Conservation (phyloP, 2,113 vertebrate species). For the Pachypanchax playfairii region DNA sequence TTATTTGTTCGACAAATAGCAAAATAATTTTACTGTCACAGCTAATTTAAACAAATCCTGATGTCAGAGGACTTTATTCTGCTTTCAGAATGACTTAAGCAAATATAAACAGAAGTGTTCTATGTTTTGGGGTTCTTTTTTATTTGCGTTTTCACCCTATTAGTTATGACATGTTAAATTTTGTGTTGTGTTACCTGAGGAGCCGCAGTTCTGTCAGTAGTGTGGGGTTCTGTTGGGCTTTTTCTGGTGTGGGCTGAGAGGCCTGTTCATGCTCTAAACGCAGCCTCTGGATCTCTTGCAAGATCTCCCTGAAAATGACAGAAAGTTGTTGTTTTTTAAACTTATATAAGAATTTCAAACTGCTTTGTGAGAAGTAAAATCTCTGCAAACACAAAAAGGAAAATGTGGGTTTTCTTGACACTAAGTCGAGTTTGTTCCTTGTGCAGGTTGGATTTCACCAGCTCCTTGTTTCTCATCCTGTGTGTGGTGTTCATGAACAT, state of each 20-base stretch:
- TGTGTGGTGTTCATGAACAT: too few species aligned
- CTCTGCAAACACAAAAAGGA: too few species aligned
- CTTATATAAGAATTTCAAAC: too few species aligned
- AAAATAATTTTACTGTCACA: too few species aligned
- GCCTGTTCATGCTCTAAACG: conserved; percentile 94
- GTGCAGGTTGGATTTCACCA: too few species aligned
- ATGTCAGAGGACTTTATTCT: conserved; percentile 32
- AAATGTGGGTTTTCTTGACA: too few species aligned
- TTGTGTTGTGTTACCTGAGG: conserved; percentile 80
- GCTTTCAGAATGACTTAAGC: conserved; percentile 29
- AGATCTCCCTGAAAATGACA: conserved; percentile 84
- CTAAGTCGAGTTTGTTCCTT: too few species aligned
- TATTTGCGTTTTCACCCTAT: background rate
- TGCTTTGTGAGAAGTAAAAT: too few species aligned
- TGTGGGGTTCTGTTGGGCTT: conserved; percentile 95
- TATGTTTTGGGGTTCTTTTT: conserved; percentile 2
- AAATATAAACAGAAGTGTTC: conserved; percentile 11
- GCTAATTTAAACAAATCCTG: conserved; percentile 31
- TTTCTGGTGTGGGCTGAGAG: conserved; percentile 93
- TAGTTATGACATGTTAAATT: background rate
- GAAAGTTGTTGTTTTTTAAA: background rate
- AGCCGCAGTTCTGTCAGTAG: conserved; percentile 90
- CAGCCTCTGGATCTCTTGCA: conserved; percentile 94
- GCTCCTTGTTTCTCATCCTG: too few species aligned
- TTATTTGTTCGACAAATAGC: too few species aligned